Evolutionary conservation across 2,797 vertebrate species (phyloP).

Genomic region (Coregonus suidteri): DNA sequence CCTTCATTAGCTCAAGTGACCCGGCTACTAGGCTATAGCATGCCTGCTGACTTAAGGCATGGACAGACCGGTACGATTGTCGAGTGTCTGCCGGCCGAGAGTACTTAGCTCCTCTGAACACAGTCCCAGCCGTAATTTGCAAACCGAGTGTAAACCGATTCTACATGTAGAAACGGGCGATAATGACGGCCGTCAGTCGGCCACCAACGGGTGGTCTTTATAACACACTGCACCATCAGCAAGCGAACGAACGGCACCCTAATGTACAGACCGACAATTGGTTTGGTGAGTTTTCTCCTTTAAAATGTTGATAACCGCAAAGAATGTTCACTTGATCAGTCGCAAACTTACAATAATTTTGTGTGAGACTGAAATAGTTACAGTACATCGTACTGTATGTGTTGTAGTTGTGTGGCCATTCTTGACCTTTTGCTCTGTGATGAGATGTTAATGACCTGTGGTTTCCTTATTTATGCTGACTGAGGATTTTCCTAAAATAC

Average conservation of each 20-base stretch:
- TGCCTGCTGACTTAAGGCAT: not conserved
- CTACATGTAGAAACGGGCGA: too few species aligned
- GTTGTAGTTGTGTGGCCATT: too few species aligned
- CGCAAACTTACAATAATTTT: not conserved
- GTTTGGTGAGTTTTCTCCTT: not conserved
- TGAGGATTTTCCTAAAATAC: not conserved
- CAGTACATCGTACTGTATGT: not conserved
- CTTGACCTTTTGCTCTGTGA: not conserved
- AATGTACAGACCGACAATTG: too few species aligned
- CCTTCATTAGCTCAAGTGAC: not conserved
- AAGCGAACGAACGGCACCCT: too few species aligned
- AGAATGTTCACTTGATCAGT: not conserved
- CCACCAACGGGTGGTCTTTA: too few species aligned
- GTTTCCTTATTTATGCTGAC: not conserved
- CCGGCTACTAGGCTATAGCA: not conserved
- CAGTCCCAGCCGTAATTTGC: too few species aligned
- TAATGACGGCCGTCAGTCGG: too few species aligned
- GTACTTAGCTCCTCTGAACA: too few species aligned
- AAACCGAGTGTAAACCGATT: too few species aligned
- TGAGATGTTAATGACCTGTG: not conserved
- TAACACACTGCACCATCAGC: too few species aligned
- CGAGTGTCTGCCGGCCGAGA: too few species aligned
- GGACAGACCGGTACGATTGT: too few species aligned
- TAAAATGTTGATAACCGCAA: not conserved
- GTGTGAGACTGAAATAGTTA: not conserved